Base-by-base conservation (phyloP, 2,888 invertebrate species). In the Drosophila neotestacea region DNA sequence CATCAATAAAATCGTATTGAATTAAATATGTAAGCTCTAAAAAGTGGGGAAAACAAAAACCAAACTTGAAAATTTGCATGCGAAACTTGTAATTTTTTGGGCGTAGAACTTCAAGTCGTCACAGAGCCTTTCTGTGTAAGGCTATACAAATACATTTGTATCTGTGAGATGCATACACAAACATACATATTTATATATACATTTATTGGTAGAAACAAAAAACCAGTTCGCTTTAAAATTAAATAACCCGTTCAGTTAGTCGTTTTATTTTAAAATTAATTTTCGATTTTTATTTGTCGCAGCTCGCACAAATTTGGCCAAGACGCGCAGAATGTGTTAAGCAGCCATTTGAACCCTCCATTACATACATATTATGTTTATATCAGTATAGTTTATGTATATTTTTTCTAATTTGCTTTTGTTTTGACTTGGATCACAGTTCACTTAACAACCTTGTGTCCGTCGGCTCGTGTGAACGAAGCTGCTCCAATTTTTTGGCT, bases 61-160 rank as follows among this genome's bases (percentile, higher is more conserved):
- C 48, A 69, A 70, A 73, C 69, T 55, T 64, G 68, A 60, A 73
- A 75, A 88, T 88, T 88, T 85, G 81, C 86, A 85, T 85, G 68
- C 58, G 42, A 72, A 70, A 77, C 70, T 69, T 77, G 73, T 73
- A 73, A 79, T 51, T 61, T 34, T 75, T 66, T 59, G 70, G 64
- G 67, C 58, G 65, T 74, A 79, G 77, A 86, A 81, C 61, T 51
- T 52, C 48, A 11, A 58, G 62, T 75, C 62, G 63, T 58, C 58
- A 41, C 10, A 68, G 70, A 78, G 65, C 47, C 62, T 73, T 66
- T 68, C 67, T 70, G 79, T 55, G 48, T 59, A 48, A 48, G 39
- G 48, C 39, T 58, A 63, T 48, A 48, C 9, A 16, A 27, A 27
- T 42, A 48, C 58, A 38, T 34, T 16, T 48, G 63, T 61, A 44